phyloP scores from a whole-genome alignment of 2,797 vertebrate species.

The Microhierax caerulescens region DNA sequence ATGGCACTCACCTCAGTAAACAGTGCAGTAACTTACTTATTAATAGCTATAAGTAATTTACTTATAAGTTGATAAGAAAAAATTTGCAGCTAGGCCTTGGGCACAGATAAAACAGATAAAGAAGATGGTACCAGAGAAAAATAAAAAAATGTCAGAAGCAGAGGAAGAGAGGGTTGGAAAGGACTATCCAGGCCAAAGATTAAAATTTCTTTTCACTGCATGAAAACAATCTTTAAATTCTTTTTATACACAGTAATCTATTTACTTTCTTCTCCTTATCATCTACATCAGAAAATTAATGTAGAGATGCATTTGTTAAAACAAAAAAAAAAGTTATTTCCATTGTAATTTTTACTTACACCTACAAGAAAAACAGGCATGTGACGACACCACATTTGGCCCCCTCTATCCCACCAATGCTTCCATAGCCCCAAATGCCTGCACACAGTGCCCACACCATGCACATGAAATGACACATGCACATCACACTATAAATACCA shows the following conservation, averaged over 20 bases:
- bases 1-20: constrained; percentile 6
- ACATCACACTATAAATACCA: background rate
- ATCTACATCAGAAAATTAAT: background rate
- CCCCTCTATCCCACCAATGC: background rate
- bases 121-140: background rate
- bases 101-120: background rate
- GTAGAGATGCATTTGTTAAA: background rate
- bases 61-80: too few relatives aligned
- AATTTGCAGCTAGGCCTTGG: background rate
- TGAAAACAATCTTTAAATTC: background rate
- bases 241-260: background rate
- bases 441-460: background rate
- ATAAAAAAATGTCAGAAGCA: background rate
- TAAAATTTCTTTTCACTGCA: background rate
- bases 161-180: background rate
- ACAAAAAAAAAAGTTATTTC: accelerated
- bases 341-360: background rate
- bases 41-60: too few relatives aligned
- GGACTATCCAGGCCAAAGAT: background rate
- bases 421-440: background rate
- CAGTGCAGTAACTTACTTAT: background rate
- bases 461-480: background rate
- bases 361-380: background rate
- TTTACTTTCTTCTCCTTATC: background rate
- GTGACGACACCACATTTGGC: background rate